phyloP scores from a whole-genome alignment of 2,797 vertebrate species.

The Etheostoma perlongum region DNA sequence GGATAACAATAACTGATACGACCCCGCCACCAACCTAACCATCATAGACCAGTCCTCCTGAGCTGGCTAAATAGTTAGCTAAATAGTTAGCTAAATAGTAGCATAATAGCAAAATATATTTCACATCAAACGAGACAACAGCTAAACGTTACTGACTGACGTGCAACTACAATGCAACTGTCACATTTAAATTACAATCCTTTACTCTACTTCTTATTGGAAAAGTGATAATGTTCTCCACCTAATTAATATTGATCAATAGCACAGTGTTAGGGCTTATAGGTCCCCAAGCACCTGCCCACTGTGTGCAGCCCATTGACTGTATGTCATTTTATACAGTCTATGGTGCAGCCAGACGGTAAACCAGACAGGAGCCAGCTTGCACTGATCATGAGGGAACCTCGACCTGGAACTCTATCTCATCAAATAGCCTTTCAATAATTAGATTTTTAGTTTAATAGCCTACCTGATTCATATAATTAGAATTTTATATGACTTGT shows the following conservation, averaged over 20 bases:
- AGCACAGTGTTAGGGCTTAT: neutral
- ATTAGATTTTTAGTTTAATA: neutral
- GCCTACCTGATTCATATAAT: neutral
- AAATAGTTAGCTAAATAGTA: neutral
- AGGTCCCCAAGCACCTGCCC: neutral
- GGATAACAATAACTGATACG: neutral
- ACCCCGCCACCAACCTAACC: neutral
- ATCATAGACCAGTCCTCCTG: neutral
- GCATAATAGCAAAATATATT: neutral
- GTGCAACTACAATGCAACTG: neutral
- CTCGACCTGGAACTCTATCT: neutral
- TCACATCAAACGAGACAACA: neutral
- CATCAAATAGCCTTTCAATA: neutral
- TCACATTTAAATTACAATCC: neutral
- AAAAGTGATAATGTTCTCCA: neutral
- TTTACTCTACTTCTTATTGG: neutral
- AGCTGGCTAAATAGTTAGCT: neutral
- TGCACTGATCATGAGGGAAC: neutral
- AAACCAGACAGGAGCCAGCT: neutral
- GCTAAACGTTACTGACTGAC: neutral
- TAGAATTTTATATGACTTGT: neutral
- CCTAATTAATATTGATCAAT: conserved; percentile 14
- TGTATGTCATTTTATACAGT: too few relatives aligned
- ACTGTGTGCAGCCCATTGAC: too few relatives aligned
- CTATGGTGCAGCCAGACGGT: neutral